Conservation (phyloP, 2,113 vertebrate genomes). For the Blennius ocellaris region DNA sequence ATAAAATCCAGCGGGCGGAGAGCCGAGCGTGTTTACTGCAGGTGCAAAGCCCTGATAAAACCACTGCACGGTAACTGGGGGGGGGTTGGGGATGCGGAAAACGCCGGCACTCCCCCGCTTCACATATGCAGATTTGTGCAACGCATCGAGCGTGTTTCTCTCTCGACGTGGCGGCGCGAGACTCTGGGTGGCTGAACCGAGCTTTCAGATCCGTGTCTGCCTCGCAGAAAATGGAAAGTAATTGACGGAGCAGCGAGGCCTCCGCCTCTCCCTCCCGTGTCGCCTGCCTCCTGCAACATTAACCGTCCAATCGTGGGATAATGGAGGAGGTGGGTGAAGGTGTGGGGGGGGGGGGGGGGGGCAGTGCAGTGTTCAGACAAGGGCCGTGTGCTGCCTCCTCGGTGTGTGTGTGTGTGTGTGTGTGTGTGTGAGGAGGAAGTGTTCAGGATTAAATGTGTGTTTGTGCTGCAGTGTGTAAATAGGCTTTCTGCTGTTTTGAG, state of each 20-base stretch:
- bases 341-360: too few relatives aligned
- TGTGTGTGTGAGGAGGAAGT: conserved; percentile 4
- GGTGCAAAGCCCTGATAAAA: conserved; percentile 66
- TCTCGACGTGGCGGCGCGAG: conserved; percentile 2
- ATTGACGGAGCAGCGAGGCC: conserved; percentile 33
- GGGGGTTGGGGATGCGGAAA: conserved; percentile 35
- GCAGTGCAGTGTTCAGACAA: conserved; percentile 51
- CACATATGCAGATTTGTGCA: conserved; percentile 53
- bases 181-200: conserved; percentile 5
- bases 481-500: conserved; percentile 31
- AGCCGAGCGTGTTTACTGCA: conserved; percentile 57
- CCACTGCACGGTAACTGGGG: conserved; percentile 40
- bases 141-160: conserved; percentile 39
- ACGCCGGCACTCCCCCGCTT: conserved; percentile 17
- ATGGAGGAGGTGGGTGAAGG: too few relatives aligned
- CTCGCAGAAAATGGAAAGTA: conserved; percentile 50
- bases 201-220: background rate
- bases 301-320: conserved; percentile 70
- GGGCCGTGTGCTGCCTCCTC: conserved; percentile 22
- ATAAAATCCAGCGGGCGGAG: conserved; percentile 31
- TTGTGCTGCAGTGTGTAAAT: conserved; percentile 42
- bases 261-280: conserved; percentile 49
- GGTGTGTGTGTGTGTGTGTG: conserved; percentile 12
- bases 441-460: conserved; percentile 37
- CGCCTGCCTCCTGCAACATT: conserved; percentile 64